phyloP scores from a whole-genome alignment of 2,888 invertebrate genomes.

The Corythucha ciliata region DNA sequence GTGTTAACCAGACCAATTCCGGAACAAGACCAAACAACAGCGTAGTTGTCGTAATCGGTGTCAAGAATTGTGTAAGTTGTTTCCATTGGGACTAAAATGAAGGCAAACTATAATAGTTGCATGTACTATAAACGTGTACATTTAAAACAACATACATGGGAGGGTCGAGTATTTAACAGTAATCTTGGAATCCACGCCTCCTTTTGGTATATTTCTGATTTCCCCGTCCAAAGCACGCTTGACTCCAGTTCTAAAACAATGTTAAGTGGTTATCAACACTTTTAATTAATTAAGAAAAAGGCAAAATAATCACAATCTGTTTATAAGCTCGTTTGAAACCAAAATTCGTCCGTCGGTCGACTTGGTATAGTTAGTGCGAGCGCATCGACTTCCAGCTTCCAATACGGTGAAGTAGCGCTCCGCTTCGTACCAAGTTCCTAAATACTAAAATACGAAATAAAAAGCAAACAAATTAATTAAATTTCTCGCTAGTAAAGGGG shows the following conservation, averaged over 20 bases:
- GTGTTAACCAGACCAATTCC: slow-evolving; percentile 63
- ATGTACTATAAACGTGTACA: too few relatives aligned
- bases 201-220: slow-evolving; percentile 54
- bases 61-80: slow-evolving; percentile 60
- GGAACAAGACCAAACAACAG: slow-evolving; percentile 68
- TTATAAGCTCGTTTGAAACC: slow-evolving; percentile 65
- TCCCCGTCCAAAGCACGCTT: slow-evolving; percentile 63
- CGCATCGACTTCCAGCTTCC: slow-evolving; percentile 63
- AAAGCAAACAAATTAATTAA: too few relatives aligned
- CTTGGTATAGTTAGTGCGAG: slow-evolving; percentile 62
- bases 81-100: slow-evolving; percentile 54
- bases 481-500: too few relatives aligned
- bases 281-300: too few relatives aligned
- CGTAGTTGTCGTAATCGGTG: slow-evolving; percentile 64
- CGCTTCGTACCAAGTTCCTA: slow-evolving; percentile 69
- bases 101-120: too few relatives aligned
- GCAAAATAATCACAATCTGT: slow-evolving; percentile 66
- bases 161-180: slow-evolving; percentile 61
- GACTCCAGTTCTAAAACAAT: slow-evolving; percentile 54
- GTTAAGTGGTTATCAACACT: too few relatives aligned
- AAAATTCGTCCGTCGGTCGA: slow-evolving; percentile 59
- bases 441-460: slow-evolving; percentile 46
- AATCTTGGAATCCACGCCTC: slow-evolving; percentile 57
- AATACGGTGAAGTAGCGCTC: slow-evolving; percentile 67
- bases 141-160: slow-evolving; percentile 38